Evolutionary conservation across 2,888 invertebrate species (phyloP).

Genomic region (Apodemia arnacis): DNA sequence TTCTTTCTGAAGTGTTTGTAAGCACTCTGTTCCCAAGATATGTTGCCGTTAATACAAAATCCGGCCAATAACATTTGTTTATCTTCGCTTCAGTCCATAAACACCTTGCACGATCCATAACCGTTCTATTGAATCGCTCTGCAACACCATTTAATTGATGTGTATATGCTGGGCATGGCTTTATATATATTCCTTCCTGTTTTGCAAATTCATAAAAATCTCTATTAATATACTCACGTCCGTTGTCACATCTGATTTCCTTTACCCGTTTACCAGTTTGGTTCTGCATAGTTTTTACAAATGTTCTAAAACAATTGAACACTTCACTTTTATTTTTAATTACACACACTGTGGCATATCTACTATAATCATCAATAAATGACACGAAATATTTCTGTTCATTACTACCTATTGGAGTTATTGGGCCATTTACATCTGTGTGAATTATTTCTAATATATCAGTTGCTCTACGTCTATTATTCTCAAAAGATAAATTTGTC

Average conservation of each 20-base stretch:
- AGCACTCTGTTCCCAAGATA: constrained; percentile 84
- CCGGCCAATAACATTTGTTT: constrained; percentile 81
- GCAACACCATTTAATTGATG: constrained; percentile 83
- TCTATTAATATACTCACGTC: constrained; percentile 76
- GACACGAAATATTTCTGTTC: constrained; percentile 2
- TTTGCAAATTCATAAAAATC: constrained; percentile 48
- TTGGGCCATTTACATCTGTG: constrained; percentile 6
- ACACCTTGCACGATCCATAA: constrained; percentile 80
- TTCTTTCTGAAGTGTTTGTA: constrained; percentile 74
- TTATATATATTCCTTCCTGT: constrained; percentile 78
- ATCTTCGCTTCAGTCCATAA: constrained; percentile 78
- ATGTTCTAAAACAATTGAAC: background rate
- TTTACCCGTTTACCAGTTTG: constrained; percentile 61
- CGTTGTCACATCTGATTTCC: constrained; percentile 78
- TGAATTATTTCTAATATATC: constrained; percentile 2
- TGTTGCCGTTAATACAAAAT: constrained; percentile 82
- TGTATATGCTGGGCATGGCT: constrained; percentile 79
- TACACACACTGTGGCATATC: background rate
- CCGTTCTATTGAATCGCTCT: constrained; percentile 78
- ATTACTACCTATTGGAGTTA: background rate
- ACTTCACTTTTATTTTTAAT: background rate
- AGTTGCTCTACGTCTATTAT: background rate
- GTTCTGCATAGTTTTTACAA: background rate
- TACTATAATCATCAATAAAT: constrained; percentile 9
- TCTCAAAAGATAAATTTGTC: background rate